Base-by-base conservation (phyloP, 2,888 invertebrate species). In the Caradrina clavipalpis region DNA sequence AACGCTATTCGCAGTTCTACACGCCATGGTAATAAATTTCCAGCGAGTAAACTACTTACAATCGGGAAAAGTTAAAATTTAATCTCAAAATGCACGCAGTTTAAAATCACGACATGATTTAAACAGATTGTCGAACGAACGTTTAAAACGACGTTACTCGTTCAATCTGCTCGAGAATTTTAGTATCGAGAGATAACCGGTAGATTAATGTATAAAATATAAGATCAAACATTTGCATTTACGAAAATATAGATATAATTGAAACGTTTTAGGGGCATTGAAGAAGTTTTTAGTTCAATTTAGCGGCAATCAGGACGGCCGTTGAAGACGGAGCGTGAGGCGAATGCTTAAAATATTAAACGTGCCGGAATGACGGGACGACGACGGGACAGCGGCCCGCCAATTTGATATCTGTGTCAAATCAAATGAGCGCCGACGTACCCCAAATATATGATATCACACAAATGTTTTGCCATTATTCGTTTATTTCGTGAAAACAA, bases 221-320 rank as follows among this genome's bases (percentile, higher is more conserved):
- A 80, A 78, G 80, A 78, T 85, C 77, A 85, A n/a, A 82, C 81
- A 84, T 84, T 84, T 84, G 76, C 86, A 88, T 90, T 87, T 80
- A 82, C 81, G 85, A 89, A 91, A 91, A 89, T 91, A 90, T 88
- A 86, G 87, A 92, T 91, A 93, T 94, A 94, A 95, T 94, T 94
- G 93, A 92, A 94, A 91, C 93, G 91, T 94, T 96, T 95, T 94
- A 91, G 91, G 88, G 91, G 91, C 93, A 93, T 93, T 95, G 93
- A 93, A 94, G 93, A 95, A 96, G 94, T 96, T 96, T 95, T 96
- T 96, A 96, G 96, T 95, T 95, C 94, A 96, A 96, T 96, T 96
- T 96, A 94, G 94, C 93, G 90, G 95, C 96, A 96, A 96, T 96
- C 96, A 96, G 94, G 93, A 92, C 93, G 95, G 92, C 95, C 92